A percentile compares a stretch with the other conserved stretches of the same genome.
Conservation (phyloP, 1,140 invertebrate species). For the Eubasilissa regina region DNA sequence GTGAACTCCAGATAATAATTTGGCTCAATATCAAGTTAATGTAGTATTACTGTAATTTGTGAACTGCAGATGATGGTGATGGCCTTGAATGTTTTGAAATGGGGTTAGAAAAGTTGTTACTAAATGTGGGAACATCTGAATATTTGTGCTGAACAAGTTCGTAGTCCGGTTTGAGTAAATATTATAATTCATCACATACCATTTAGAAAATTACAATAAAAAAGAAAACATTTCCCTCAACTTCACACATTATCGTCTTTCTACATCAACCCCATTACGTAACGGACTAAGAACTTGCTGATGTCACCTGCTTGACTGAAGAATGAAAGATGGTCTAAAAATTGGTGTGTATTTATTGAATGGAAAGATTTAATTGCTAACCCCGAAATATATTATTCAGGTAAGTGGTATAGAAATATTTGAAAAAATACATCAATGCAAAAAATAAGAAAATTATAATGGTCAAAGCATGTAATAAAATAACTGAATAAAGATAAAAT, state of each 20-base stretch:
- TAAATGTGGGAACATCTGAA: not conserved
- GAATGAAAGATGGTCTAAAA: not conserved
- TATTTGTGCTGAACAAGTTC: not conserved
- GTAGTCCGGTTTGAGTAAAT: not conserved
- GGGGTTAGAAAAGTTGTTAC: not conserved
- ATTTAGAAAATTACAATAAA: too few relatives aligned
- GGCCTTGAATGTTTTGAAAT: not conserved
- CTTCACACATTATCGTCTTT: not conserved
- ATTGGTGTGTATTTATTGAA: not conserved
- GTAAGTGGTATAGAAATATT: slow-evolving; percentile 19
- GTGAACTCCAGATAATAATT: too few relatives aligned
- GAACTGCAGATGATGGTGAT: too few relatives aligned
- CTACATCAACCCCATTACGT: not conserved
- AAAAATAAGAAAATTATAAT: slow-evolving; percentile 23
- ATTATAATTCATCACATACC: not conserved
- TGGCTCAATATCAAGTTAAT: too few relatives aligned
- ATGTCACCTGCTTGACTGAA: not conserved
- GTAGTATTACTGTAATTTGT: too few relatives aligned
- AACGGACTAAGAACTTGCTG: not conserved
- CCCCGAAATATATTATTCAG: slow-evolving; percentile 7
- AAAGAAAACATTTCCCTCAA: too few relatives aligned
- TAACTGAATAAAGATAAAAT: slow-evolving; percentile 17
- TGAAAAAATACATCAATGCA: not conserved
- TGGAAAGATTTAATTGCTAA: slow-evolving; percentile 1
- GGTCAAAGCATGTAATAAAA: slow-evolving; percentile 29